Conservation (phyloP, 2,113 vertebrate genomes). For the Himantopus leucocephalus region DNA sequence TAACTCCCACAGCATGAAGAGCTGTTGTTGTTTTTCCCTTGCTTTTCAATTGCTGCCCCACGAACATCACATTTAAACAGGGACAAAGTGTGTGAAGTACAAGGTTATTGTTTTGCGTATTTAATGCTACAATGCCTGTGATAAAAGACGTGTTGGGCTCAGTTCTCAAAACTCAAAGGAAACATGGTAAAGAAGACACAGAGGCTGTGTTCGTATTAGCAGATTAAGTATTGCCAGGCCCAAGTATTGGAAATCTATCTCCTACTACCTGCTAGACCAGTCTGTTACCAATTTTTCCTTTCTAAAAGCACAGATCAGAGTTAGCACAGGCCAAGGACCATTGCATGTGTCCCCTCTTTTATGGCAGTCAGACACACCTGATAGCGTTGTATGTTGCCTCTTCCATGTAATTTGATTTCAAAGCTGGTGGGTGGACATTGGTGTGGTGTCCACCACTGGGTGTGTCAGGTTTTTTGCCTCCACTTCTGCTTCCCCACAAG, state of each 20-base stretch:
- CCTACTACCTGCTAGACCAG: background rate
- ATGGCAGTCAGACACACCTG: background rate
- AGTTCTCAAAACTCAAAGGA: background rate
- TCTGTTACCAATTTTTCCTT: background rate
- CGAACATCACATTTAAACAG: background rate
- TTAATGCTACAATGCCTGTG: background rate
- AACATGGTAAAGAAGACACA: background rate
- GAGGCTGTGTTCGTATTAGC: background rate
- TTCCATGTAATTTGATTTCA: background rate
- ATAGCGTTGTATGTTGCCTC: too few relatives aligned
- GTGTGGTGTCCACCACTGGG: background rate
- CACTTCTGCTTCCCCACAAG: background rate
- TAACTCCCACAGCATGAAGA: background rate
- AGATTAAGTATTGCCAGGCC: background rate
- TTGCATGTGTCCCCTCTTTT: rapidly evolving
- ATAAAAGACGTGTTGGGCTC: rapidly evolving
- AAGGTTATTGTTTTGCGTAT: background rate
- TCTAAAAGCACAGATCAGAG: background rate
- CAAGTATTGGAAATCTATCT: background rate
- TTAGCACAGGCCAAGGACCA: background rate
- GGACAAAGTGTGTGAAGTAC: background rate
- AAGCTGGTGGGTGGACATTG: background rate
- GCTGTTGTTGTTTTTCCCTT: background rate
- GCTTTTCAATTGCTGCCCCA: background rate
- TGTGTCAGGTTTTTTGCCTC: background rate